These are phyloP conservation scores for Acrocephalus arundinaceus DNA, from an alignment of 2,113 vertebrate species.

Conservation along the genomic window DNA sequence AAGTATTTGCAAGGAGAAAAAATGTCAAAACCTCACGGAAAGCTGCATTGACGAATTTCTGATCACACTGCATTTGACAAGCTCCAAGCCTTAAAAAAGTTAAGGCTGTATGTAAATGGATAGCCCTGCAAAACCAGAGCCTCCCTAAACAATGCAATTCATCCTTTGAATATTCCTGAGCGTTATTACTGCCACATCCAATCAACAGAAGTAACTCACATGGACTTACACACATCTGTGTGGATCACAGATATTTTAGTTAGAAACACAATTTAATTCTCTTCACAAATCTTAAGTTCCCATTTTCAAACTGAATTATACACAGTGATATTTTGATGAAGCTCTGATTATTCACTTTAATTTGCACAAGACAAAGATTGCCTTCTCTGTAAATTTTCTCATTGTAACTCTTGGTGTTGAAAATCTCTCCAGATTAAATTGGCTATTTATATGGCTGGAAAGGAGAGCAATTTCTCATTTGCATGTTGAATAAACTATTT, in stretches of 20 bases:
- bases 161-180: neutral
- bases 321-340: neutral
- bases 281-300: neutral
- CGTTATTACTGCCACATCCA: neutral
- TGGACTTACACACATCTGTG: neutral
- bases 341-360: neutral
- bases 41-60: neutral
- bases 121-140: neutral
- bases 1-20: neutral
- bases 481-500: neutral
- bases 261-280: neutral
- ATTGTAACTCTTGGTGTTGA: neutral
- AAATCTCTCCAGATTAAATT: conserved; percentile 19
- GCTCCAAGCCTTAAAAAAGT: neutral
- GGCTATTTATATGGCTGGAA: neutral
- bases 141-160: neutral
- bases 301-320: neutral
- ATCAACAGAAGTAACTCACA: neutral
- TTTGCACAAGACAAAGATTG: neutral
- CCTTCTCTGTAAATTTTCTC: neutral
- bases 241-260: neutral
- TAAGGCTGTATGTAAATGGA: neutral
- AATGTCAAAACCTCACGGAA: neutral
- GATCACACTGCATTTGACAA: neutral
- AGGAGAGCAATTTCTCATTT: neutral